These are phyloP conservation scores for Manis javanica DNA, from an alignment of 2,797 vertebrate species.

Conservation along the genomic window DNA sequence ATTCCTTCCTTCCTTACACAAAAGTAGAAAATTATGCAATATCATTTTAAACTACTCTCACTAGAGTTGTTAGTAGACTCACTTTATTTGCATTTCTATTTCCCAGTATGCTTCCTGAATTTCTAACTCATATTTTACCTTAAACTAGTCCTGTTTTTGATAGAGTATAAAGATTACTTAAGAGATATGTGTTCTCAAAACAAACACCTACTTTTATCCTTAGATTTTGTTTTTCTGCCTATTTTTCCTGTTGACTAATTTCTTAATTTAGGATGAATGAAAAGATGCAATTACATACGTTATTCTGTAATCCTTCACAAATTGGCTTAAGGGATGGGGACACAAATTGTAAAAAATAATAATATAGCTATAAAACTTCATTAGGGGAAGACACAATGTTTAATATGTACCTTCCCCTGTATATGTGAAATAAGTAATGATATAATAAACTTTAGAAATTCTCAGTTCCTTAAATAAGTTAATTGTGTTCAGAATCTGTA, in stretches of 20 bases:
- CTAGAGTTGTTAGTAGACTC: neutral
- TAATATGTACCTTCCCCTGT: neutral
- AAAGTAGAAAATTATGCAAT: neutral
- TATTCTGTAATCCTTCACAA: neutral
- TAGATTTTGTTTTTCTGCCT: neutral
- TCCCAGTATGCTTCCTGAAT: neutral
- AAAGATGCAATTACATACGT: neutral
- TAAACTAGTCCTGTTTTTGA: neutral
- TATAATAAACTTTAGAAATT: slow-evolving; percentile 22
- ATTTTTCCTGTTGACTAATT: neutral
- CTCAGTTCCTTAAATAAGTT: neutral
- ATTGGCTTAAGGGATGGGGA: neutral
- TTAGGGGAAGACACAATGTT: neutral
- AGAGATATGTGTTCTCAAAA: neutral
- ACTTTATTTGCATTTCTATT: slow-evolving; percentile 20
- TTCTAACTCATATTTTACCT: neutral
- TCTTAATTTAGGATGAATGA: neutral
- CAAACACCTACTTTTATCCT: neutral
- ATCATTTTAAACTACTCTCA: neutral
- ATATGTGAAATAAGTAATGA: neutral
- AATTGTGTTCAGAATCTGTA: neutral
- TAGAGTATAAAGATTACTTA: neutral
- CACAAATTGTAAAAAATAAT: neutral
- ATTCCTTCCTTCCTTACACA: neutral
- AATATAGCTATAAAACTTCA: neutral